A percentile compares a stretch with the other conserved stretches of the same genome.
Conservation (phyloP, 2,888 invertebrate genomes). For the Ormia ochracea region DNA sequence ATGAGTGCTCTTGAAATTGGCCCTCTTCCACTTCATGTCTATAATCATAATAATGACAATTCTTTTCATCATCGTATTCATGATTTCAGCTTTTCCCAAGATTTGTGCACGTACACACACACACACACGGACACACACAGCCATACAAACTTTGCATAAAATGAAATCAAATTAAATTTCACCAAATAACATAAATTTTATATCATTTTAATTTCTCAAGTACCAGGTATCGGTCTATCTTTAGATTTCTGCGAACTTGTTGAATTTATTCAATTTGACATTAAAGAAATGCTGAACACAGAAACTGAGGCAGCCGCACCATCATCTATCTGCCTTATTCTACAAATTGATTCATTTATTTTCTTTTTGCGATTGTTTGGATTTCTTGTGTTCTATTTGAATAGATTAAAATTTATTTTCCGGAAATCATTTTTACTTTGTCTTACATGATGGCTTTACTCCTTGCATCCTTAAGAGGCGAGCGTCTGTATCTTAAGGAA, state of each 20-base stretch:
- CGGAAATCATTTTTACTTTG: too few relatives aligned
- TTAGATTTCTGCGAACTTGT: constrained; percentile 2
- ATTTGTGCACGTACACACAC: background rate
- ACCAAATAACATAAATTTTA: constrained; percentile 4
- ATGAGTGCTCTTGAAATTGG: constrained; percentile 18
- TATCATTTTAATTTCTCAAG: constrained; percentile 10
- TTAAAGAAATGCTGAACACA: background rate
- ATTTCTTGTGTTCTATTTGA: background rate
- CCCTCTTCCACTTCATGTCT: background rate
- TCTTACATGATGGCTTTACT: too few relatives aligned
- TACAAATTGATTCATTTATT: background rate
- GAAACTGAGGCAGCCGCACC: background rate
- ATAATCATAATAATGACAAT: constrained; percentile 15
- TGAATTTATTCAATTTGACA: background rate
- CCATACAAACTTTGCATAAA: background rate
- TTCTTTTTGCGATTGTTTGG: background rate
- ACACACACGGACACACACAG: background rate
- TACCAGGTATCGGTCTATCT: background rate
- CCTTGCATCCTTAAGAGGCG: too few relatives aligned
- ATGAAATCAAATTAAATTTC: constrained; percentile 10
- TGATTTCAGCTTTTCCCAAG: background rate
- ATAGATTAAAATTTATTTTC: too few relatives aligned
- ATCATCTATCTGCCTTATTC: background rate
- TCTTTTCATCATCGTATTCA: background rate
- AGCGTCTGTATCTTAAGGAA: too few relatives aligned